Percentiles rank a stretch among this genome's conserved stretches.
phyloP scores from a whole-genome alignment of 2,888 invertebrate genomes.

The Ophraella communa region DNA sequence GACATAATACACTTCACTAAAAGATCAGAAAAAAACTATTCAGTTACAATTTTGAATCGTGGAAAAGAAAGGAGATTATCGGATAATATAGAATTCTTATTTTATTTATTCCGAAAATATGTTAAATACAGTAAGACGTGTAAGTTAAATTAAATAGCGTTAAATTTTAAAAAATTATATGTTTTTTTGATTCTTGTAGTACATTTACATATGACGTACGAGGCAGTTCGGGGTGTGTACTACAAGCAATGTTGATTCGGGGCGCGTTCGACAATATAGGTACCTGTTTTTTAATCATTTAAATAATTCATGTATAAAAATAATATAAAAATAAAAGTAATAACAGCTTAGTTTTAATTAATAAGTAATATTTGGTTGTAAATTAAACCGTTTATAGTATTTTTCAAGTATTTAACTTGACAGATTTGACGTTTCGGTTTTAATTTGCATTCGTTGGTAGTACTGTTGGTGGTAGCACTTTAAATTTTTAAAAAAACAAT shows the following conservation, averaged over 20 bases:
- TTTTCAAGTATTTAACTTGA: too few relatives aligned
- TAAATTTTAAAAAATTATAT: neutral
- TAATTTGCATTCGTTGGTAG: too few relatives aligned
- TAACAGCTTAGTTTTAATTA: too few relatives aligned
- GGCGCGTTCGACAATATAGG: neutral
- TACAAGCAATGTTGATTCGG: neutral
- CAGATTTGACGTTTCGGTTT: too few relatives aligned
- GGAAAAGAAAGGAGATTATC: too few relatives aligned
- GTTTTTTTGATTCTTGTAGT: neutral
- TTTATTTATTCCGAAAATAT: neutral
- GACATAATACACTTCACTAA: slow-evolving; percentile 40
- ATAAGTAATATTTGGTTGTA: too few relatives aligned
- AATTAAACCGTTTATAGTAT: too few relatives aligned
- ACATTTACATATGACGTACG: neutral
- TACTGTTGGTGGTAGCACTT: too few relatives aligned
- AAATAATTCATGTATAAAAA: too few relatives aligned
- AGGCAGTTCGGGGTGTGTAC: neutral
- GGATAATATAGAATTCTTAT: neutral
- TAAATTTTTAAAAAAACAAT: too few relatives aligned
- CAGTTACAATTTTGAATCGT: neutral
- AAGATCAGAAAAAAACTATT: neutral
- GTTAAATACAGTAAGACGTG: neutral
- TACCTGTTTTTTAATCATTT: too few relatives aligned
- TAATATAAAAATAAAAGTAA: too few relatives aligned
- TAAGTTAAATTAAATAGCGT: neutral